Evolutionary conservation across 2,888 invertebrate species (phyloP), one percentile per base, ranked within the genome.

Genomic region (Coleophora flavipennella): DNA sequence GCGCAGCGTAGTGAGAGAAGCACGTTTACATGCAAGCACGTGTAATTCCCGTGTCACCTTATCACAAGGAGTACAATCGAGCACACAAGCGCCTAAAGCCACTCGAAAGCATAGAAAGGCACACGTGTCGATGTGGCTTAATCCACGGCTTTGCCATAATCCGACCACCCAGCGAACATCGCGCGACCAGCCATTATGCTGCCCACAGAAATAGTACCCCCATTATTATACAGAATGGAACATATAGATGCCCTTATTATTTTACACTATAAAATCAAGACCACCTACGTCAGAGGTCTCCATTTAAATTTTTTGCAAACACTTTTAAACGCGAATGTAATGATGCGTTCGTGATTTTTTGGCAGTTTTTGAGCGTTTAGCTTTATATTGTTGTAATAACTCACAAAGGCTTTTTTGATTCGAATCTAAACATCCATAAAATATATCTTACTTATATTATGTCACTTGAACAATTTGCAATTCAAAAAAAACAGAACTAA

Each of bases 61-160:
- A 55, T 55, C 57, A 53, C 53, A 55, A 53, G 44, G 47, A 50
- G 68, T 63, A 70, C 67, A 70, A 67, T 67, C 67, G 61, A 41
- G 62, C 51, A 62, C 53, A 62, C 63, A 69, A 69, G 55, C 61
- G 71, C 74, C 67, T 68, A 63, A 75, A 77, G 68, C 72, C 71
- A 70, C 79, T 77, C 57, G 60, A 72, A 61, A 56, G 62, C 61
- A 66, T 57, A 65, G 60, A 59, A 67, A 57, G 58, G 68, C 70
- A 76, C 80, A 79, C 79, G 81, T 81, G 81, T 81, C 77, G 77
- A 83, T 76, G 71, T 63, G 60, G 57, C 59, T 61, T 83, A 81
- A 83, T 81, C 83, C 74, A 51, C 48, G 59, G 72, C 73, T 79
- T 75, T 73, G 62, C 67, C 58, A 64, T 77, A 75, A 78, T 78